Evolutionary conservation across 2,113 vertebrate species (phyloP), one percentile per base, ranked within the genome.

Genomic region (Anolis carolinensis): DNA sequence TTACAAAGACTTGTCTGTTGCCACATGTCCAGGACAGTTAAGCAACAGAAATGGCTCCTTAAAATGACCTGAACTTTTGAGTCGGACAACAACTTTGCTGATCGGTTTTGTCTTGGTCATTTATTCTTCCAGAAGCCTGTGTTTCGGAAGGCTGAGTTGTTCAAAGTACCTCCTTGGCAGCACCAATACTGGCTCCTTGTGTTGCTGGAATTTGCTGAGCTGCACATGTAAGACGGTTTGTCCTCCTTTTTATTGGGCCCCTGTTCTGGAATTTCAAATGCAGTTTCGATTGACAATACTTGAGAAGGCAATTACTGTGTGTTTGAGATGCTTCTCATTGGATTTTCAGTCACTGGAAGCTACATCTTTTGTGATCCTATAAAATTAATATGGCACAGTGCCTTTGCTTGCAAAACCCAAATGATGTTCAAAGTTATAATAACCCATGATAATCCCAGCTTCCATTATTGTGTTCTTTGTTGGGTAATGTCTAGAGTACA

Each of bases 121-220:
- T 89, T 91, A 44, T 88, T 95, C 91, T 88, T 90, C 25, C 93
- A 99, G 99, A 95, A 92, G 97, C 80, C 96, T 99, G 87, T 98
- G 98, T 95, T 99, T 99, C 93, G 98, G 99, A 21, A 97, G 95
- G 88, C 92, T 97, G 50, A 97, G 96, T 48, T 99, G 97, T 93
- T 98, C 98, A 8, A 99, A 98, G 88, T 99, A 98, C 95, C 97
- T 99, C 88, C 94, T 99, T 77, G 97, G 97, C 89, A 94, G 96
- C 77, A 98, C 97, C n/a, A 95, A 92, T 44, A 91, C 87, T 78
- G 96, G 96, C 84, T 96, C 97, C 84, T 96, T 99, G 44, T 98
- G 97, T 96, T 99, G 98, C 94, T 99, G 99, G 99, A 99, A 99
- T 95, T 97, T 99, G 55, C 98, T 99, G 94, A 98, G 96, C 73